Conservation (phyloP, 2,888 invertebrate species). For the Ophion ventricosus region DNA sequence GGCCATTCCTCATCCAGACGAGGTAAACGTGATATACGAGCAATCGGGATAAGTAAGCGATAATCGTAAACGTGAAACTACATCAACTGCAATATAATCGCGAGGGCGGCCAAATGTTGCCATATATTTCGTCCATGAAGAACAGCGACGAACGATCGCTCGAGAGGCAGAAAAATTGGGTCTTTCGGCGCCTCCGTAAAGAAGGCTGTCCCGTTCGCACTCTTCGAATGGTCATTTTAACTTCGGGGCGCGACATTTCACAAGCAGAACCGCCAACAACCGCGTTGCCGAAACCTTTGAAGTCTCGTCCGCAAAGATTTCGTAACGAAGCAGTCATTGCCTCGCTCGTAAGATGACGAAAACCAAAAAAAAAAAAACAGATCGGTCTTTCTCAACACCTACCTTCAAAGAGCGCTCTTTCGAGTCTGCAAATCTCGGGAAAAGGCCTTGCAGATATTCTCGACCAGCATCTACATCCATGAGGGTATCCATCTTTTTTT, state of each 20-base stretch:
- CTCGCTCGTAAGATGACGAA: constrained; percentile 4
- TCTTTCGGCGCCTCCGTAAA: not conserved
- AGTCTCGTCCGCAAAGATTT: constrained; percentile 49
- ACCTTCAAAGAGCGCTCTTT: constrained; percentile 44
- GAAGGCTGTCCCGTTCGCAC: not conserved
- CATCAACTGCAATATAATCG: constrained; percentile 37
- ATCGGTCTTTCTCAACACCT: constrained; percentile 27
- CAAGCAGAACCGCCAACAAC: constrained; percentile 29
- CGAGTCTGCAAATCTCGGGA: not conserved
- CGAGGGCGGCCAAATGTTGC: constrained; percentile 4
- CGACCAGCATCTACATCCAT: not conserved
- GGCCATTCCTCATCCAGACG: not conserved
- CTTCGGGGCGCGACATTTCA: constrained; percentile 17
- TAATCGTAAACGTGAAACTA: constrained; percentile 43
- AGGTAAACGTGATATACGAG: constrained; percentile 5
- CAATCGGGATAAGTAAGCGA: constrained; percentile 28
- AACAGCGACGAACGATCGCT: constrained; percentile 32
- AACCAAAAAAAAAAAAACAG: not conserved
- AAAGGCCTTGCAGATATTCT: not conserved
- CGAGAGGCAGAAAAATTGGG: constrained; percentile 10
- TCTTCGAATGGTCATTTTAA: constrained; percentile 59
- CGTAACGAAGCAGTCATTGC: constrained; percentile 61
- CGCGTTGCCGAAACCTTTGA: constrained; percentile 51
- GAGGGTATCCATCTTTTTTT: no score
- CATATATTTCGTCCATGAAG: constrained; percentile 25